phyloP scores from a whole-genome alignment of 2,888 invertebrate genomes.

The Dicycla oo region DNA sequence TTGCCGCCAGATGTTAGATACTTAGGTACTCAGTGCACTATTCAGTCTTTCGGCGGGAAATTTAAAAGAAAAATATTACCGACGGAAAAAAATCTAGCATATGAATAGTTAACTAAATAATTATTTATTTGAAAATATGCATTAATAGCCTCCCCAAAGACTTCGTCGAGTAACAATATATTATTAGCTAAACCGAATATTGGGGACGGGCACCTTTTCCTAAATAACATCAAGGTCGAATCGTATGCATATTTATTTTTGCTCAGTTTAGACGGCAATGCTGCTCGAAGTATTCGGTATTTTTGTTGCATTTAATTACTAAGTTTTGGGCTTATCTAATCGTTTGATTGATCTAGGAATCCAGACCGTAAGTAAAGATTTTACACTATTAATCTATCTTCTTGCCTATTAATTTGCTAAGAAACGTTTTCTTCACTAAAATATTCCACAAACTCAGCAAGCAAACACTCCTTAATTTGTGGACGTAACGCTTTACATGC shows the following conservation, averaged over 20 bases:
- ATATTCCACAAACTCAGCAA: not conserved
- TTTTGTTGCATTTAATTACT: not conserved
- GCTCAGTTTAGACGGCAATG: conserved; percentile 1
- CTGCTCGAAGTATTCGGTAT: not conserved
- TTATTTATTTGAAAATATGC: not conserved
- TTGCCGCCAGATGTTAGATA: not conserved
- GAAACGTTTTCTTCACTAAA: not conserved
- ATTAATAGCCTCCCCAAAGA: not conserved
- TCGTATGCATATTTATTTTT: conserved; percentile 20
- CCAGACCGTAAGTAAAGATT: conserved; percentile 19
- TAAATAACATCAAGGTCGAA: conserved; percentile 26
- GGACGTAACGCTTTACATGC: not conserved
- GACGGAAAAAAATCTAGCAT: not conserved
- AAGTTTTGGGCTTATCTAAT: too few species aligned
- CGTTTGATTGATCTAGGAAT: not conserved
- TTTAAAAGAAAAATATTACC: not conserved
- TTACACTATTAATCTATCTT: not conserved
- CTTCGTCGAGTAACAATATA: too few species aligned
- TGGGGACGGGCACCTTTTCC: conserved; percentile 6
- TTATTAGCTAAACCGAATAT: not conserved
- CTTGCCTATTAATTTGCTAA: not conserved
- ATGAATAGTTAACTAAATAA: too few species aligned
- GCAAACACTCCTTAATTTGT: not conserved
- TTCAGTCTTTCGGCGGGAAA: not conserved
- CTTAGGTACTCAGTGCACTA: not conserved